Conservation (phyloP, 2,113 vertebrate species). For the Dissostichus mawsoni region DNA sequence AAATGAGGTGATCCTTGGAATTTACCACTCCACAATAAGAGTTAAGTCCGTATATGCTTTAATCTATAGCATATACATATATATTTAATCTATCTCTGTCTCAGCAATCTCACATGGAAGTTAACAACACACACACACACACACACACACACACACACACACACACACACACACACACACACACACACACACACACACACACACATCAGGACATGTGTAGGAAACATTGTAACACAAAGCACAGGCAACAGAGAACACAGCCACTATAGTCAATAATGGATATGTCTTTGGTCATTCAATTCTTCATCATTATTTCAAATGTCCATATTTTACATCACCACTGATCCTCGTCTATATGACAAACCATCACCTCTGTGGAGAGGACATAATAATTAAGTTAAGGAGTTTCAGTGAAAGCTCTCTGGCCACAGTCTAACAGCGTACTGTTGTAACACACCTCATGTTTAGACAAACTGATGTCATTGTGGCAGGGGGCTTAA, state of each 20-base stretch:
- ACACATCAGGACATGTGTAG: constrained; percentile 9
- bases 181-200: not conserved
- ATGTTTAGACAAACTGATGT: constrained; percentile 44
- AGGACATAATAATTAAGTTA: constrained; percentile 54
- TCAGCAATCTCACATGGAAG: not conserved
- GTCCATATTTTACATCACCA: constrained; percentile 7
- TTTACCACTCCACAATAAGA: constrained; percentile 70
- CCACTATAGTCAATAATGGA: constrained; percentile 16
- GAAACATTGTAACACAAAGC: constrained; percentile 15
- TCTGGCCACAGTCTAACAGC: constrained; percentile 22
- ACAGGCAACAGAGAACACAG: not conserved
- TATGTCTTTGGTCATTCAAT: constrained; percentile 6
- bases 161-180: constrained; percentile 18
- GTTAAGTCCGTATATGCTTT: constrained; percentile 73
- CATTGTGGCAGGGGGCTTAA: constrained; percentile 61
- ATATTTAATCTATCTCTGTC: not conserved
- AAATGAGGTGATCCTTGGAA: constrained; percentile 79
- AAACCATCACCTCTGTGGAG: not conserved
- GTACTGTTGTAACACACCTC: constrained; percentile 7
- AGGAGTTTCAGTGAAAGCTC: constrained; percentile 31
- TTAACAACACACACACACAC: constrained; percentile 20
- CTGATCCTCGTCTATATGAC: constrained; percentile 25
- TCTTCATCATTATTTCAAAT: constrained; percentile 24
- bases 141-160: constrained; percentile 35
- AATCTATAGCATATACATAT: constrained; percentile 7